These are phyloP conservation scores for Pseudoatta argentina DNA, from an alignment of 1,140 invertebrate species.

Conservation along the genomic window DNA sequence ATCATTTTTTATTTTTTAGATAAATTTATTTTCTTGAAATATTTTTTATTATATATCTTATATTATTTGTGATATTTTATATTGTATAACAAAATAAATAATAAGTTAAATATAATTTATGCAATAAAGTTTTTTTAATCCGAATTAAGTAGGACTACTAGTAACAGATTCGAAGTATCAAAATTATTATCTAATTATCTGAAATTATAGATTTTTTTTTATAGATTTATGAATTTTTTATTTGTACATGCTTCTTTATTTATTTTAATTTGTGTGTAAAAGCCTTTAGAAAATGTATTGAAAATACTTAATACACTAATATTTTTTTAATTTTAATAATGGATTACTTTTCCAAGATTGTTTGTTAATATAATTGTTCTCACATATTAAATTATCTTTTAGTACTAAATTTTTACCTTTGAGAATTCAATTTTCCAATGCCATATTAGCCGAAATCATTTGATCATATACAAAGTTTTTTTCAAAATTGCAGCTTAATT, in stretches of 20 bases:
- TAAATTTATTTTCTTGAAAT: constrained; percentile 14
- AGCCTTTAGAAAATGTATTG: not conserved
- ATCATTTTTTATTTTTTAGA: not conserved
- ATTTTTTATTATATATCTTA: constrained; percentile 51
- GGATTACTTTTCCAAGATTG: not conserved
- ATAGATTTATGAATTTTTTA: not conserved
- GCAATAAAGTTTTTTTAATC: not conserved
- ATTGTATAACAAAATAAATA: constrained; percentile 1
- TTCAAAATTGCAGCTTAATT: too few relatives aligned
- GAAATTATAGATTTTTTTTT: not conserved
- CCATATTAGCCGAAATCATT: too few relatives aligned
- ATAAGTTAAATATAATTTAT: not conserved
- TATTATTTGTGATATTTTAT: constrained; percentile 15
- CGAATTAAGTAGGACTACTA: not conserved
- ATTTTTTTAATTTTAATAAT: not conserved
- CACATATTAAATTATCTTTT: not conserved
- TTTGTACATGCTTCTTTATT: not conserved
- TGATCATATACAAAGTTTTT: too few relatives aligned
- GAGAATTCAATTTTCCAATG: too few relatives aligned
- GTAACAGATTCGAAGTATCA: not conserved
- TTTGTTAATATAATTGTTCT: not conserved
- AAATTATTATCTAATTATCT: not conserved
- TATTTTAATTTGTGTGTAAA: not conserved
- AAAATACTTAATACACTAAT: not conserved
- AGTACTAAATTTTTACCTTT: too few relatives aligned